Base-by-base conservation (phyloP, 2,888 invertebrate species). In the Phaonia tiefii region DNA sequence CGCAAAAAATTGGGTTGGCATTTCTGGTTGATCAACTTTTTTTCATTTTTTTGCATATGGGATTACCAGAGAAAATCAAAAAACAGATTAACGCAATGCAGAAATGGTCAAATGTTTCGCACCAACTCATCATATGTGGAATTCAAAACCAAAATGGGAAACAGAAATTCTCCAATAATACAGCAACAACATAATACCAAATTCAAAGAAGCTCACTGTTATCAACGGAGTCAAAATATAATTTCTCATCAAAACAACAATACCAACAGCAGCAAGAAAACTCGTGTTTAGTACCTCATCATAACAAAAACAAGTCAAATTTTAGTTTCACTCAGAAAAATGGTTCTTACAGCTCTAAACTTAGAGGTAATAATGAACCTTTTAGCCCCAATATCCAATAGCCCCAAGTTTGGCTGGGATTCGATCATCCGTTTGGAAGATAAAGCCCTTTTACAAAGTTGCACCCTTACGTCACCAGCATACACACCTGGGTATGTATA, bases 31-130 rank as follows among this genome's bases (percentile, higher is more conserved):
- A n/a, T n/a, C n/a, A n/a, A n/a, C n/a, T n/a, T n/a, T n/a, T n/a
- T n/a, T n/a, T n/a, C n/a, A n/a, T n/a, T n/a, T n/a, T n/a, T n/a
- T n/a, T n/a, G 77, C 10, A 75, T 54, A 25, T 84, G 80, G 80
- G 63, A 66, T 13, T 79, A 58, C 46, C 74, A 83, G 22, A 58
- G 71, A 70, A 83, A 78, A 58, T 17, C 69, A 3, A 80, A 71
- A 77, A 75, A 77, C 17, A 82, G 67, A 73, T 65, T 67, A 8
- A 72, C 75, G 7, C 80, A 82, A 70, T 83, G 81, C 11, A 72
- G 70, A 15, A 84, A 84, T 46, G 81, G 67, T 25, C 79, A 81
- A 67, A 81, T 82, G 84, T 79, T 73, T 51, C 58, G 71, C n/a
- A 58, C 37, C 60, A 63, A 73, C 20, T 17, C 11, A 4, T 60